Evolutionary conservation across 2,797 vertebrate genomes (phyloP), one percentile per base, ranked within the genome.

Genomic region (Pagetopsis macropterus): DNA sequence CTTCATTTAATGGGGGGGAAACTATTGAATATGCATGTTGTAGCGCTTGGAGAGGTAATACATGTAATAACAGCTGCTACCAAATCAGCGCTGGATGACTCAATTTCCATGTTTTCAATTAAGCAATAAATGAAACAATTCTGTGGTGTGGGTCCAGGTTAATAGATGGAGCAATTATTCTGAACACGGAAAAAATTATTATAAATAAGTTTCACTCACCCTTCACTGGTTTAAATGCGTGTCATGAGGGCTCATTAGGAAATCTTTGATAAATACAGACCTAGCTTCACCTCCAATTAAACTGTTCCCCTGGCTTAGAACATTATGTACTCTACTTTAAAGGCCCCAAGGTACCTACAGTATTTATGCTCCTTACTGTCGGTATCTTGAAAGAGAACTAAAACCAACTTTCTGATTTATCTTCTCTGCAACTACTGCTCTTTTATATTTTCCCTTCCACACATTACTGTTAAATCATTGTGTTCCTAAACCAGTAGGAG

Each of bases 281-380:
- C 45, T 3, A 37, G 23, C 15, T 56, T 56, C 6, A 31, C 16
- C 31, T 59, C 37, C 46, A 51, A 33, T 74, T 55, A 46, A 55
- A 65, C 14, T 70, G 17, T 60, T 60, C 63, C 56, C 55, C 50
- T 27, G 51, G 61, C 66, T 49, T 52, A 43, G 54, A 64, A 60
- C 17, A 77, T 71, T 55, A 74, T 74, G 27, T 56, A 58, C 66
- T 55, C 17, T 27, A n/a, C 48, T 46, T 44, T 7, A 46, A 46
- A 50, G 40, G 40, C 19, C 23, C 31, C 40, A 40, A 5, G 60
- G 46, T 44, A 54, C 59, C 59, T 77, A 19, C 19, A 19, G 19
- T 19, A 45, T 65, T 80, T 76, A 71, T 68, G 44, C 43, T 54
- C 56, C 19, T 44, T 59, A 33, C 33, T 72, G 56, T 81, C 56